Evolutionary conservation across 1,140 invertebrate species (phyloP), one percentile per base, ranked within the genome.

Genomic region (Apis cerana): DNA sequence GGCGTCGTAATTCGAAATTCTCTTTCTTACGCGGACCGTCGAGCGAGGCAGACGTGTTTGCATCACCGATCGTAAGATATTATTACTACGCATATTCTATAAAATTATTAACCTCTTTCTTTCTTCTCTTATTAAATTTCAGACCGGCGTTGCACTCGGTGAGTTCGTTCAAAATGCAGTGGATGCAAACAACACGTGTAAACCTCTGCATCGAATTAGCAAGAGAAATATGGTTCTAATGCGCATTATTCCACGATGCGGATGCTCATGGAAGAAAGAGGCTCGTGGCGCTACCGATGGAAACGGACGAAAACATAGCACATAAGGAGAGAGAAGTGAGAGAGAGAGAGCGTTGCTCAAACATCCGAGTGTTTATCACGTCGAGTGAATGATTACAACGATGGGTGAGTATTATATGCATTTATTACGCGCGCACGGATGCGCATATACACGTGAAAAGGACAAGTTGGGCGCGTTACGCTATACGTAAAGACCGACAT

Each of bases 401-500:
- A 81, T 78, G 52, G 72, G 54, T 50, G 65, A 62, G 75, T 56
- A 64, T 77, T 70, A 78, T 78, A 78, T 77, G 75, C 81, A 82
- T 82, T 82, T 78, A 82, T 78, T 82, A 82, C 67, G 59, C 61
- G 69, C 23, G 62, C 81, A 56, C 56, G 68, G 61, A 27, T 33
- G 74, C 62, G 82, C 76, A 69, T 72, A 64, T 70, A 23, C 62
- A 72, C 76, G 75, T 52, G 56, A 71, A 77, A 64, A 72, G 81
- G 68, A 64, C 80, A 87, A 85, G 69, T 77, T 61, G 65, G 58
- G 58, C 52, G 67, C 54, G 68, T 54, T 70, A 70, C 77, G 75
- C 72, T 72, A 58, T 54, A 74, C 67, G 75, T 86, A 86, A 89
- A 85, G 87, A 89, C 56, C 72, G 69, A 88, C 82, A 89, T 89